phyloP scores from a whole-genome alignment of 2,888 invertebrate species.

The Cryptocheilus praepositus region DNA sequence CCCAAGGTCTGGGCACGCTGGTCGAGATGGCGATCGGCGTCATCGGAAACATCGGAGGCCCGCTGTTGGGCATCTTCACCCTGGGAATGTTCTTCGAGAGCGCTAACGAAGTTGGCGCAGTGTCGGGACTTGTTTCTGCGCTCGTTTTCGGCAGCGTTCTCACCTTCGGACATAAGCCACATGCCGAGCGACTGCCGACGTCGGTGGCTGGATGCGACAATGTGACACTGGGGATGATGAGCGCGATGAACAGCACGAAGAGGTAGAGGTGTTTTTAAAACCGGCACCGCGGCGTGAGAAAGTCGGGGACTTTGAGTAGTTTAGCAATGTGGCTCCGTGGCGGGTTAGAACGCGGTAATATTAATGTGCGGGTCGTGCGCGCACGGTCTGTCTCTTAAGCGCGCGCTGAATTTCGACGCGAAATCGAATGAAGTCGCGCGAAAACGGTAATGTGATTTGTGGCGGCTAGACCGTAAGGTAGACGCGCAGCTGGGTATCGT shows the following conservation, averaged over 20 bases:
- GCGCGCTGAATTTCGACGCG: no score
- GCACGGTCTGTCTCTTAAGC: no score
- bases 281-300: no score
- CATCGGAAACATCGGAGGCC: constrained; percentile 90
- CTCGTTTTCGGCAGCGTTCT: constrained; percentile 53
- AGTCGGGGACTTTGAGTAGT: no score
- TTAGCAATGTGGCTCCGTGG: no score
- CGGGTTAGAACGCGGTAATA: no score
- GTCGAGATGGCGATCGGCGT: constrained; percentile 84
- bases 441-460: no score
- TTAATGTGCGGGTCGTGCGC: no score
- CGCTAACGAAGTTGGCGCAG: constrained; percentile 79
- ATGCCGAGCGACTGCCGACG: constrained; percentile 45
- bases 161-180: constrained; percentile 58
- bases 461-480: no score
- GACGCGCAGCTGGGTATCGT: no score
- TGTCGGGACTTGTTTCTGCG: constrained; percentile 56
- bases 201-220: constrained; percentile 54
- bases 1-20: constrained; percentile 59
- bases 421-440: no score
- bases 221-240: constrained; percentile 19
- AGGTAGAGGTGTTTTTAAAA: no score
- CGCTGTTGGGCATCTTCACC: constrained; percentile 89
- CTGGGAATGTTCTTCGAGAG: constrained; percentile 91
- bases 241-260: neutral